These are phyloP conservation scores for Pardalotus punctatus DNA, from an alignment of 2,113 vertebrate species.

Conservation along the genomic window DNA sequence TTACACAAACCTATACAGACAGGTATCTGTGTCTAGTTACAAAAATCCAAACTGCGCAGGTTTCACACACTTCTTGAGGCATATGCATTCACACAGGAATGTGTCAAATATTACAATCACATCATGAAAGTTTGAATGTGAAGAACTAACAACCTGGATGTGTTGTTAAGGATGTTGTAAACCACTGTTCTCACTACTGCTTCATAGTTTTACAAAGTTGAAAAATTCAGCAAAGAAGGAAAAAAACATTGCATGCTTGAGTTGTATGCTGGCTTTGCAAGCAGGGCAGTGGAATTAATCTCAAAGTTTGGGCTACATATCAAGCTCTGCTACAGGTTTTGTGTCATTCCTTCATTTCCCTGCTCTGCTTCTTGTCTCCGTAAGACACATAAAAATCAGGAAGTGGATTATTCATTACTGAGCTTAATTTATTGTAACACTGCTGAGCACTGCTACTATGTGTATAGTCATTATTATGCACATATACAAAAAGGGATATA, in stretches of 20 bases:
- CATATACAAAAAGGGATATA: background rate
- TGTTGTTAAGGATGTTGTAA: background rate
- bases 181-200: background rate
- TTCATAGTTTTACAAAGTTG: background rate
- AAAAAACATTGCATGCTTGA: background rate
- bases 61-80: background rate
- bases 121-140: background rate
- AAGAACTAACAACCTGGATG: background rate
- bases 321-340: background rate
- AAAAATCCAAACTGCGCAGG: background rate
- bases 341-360: background rate
- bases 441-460: background rate
- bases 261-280: background rate
- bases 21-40: background rate
- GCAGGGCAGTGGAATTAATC: background rate
- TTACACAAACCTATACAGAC: background rate
- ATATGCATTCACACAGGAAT: background rate
- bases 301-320: background rate
- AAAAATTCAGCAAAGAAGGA: background rate
- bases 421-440: background rate
- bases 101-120: background rate
- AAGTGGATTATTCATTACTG: background rate
- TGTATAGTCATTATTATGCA: background rate
- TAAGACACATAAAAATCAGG: background rate
- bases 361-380: background rate